Conservation (phyloP, 2,797 vertebrate genomes). For the Myotis daubentonii region DNA sequence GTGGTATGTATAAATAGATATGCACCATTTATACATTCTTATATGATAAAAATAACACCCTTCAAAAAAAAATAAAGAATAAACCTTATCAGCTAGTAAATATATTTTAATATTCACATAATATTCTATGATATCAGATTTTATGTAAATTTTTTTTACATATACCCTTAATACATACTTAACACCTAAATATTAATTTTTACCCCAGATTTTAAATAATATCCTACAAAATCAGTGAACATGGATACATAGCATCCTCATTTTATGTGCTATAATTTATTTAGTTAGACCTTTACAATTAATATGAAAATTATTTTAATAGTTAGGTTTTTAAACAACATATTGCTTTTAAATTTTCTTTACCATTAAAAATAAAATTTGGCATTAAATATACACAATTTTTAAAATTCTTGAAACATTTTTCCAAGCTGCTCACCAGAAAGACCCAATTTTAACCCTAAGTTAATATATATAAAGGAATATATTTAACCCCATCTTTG, state of each 20-base stretch:
- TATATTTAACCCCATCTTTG: neutral
- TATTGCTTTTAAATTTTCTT: neutral
- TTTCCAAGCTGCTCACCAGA: neutral
- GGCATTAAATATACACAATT: neutral
- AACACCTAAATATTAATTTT: neutral
- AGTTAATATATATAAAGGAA: neutral
- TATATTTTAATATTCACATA: neutral
- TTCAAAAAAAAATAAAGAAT: neutral
- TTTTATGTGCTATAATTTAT: neutral
- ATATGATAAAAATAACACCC: neutral
- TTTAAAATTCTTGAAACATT: neutral
- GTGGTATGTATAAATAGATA: neutral
- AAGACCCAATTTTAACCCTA: neutral
- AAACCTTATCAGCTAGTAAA: neutral
- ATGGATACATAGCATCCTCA: rapidly evolving
- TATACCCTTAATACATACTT: neutral
- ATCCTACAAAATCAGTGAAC: neutral
- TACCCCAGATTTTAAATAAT: neutral
- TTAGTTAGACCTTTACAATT: neutral
- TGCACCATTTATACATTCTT: neutral
- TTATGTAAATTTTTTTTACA: neutral
- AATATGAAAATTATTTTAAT: neutral
- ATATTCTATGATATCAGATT: neutral
- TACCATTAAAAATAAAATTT: neutral
- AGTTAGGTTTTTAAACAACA: neutral